Percentiles rank a stretch among this genome's conserved stretches.
Conservation (phyloP, 2,888 invertebrate genomes). For the Drepana falcataria region DNA sequence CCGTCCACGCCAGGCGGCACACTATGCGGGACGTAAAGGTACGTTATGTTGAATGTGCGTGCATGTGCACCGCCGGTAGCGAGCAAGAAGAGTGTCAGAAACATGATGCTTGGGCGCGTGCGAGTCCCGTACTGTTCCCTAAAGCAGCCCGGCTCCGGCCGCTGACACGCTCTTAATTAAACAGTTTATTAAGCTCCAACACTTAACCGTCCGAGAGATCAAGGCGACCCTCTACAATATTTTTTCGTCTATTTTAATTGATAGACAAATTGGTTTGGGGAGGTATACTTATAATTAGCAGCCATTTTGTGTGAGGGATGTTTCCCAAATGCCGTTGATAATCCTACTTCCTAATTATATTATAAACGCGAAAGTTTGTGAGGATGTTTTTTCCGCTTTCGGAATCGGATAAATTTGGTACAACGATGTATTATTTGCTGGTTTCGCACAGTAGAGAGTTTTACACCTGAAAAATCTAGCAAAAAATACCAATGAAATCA, state of each 20-base stretch:
- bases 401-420: too few relatives aligned
- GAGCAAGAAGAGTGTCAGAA: slow-evolving; percentile 34
- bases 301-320: slow-evolving; percentile 17
- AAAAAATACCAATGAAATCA: too few relatives aligned
- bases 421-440: too few relatives aligned
- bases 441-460: too few relatives aligned
- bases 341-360: background rate
- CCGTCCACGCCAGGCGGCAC: slow-evolving; percentile 47
- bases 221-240: slow-evolving; percentile 47
- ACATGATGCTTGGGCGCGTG: slow-evolving; percentile 58
- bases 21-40: slow-evolving; percentile 48
- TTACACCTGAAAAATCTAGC: too few relatives aligned
- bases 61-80: slow-evolving; percentile 28
- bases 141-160: slow-evolving; percentile 31
- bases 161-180: slow-evolving; percentile 69
- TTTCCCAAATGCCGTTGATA: slow-evolving; percentile 4
- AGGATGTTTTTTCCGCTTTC: too few relatives aligned
- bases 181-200: slow-evolving; percentile 74
- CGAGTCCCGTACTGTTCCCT: slow-evolving; percentile 58
- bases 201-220: slow-evolving; percentile 61
- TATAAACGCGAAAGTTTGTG: too few relatives aligned
- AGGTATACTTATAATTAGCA: slow-evolving; percentile 31
- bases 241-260: slow-evolving; percentile 52
- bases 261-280: slow-evolving; percentile 68
- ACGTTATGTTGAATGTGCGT: slow-evolving; percentile 57